Base-by-base conservation (phyloP, 1,140 invertebrate genomes). In the Steinernema khuongi region DNA sequence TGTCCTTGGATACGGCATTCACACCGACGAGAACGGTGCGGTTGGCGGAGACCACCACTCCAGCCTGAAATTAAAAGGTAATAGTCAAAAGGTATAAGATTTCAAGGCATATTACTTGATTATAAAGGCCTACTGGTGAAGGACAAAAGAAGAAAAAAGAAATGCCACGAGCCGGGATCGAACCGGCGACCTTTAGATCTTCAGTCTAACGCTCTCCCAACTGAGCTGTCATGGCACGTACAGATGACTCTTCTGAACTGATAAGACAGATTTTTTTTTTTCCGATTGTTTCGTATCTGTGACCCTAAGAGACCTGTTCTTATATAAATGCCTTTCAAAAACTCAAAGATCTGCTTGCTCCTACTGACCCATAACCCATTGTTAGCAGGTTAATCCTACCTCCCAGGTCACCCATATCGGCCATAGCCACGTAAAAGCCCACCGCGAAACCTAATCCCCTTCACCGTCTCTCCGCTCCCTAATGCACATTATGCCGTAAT, bases 21-120 rank as follows among this genome's bases (percentile, higher is more conserved):
- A 84, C 67, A 2, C 83, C 83, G 33, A 84, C 83, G 22, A 84
- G 50, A 28, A 81, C 79, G 4, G 83, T 84, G 28, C 72, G 68
- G 70, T 84, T 84, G 19, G 81, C 80, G 31, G 72, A 50, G 14
- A 84, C 79, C 19, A 85, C 78, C 22, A 84, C 74, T 1, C 83
- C 82, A 66, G 70, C 74, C 75, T 82, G 41, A 75, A 70, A 67
- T 19, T n/a, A 26, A 28, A 44, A 22, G 44, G 26, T 31, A 68
- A 68, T 29, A 36, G 0, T 43, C 14, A n/a, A 1, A 11, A 74
- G 43, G 11, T 14, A 19, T 7, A 36, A 68, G 31, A 71, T 19
- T 70, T 31, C 68, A 70, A 19, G 30, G 11, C 18, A 70, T 11
- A 70, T 2, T 22, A 17, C 17, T 29, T 29, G 70, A 60, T 7